These are phyloP conservation scores for Molossus alvarezi DNA, from an alignment of 2,797 vertebrate genomes.

Conservation along the genomic window DNA sequence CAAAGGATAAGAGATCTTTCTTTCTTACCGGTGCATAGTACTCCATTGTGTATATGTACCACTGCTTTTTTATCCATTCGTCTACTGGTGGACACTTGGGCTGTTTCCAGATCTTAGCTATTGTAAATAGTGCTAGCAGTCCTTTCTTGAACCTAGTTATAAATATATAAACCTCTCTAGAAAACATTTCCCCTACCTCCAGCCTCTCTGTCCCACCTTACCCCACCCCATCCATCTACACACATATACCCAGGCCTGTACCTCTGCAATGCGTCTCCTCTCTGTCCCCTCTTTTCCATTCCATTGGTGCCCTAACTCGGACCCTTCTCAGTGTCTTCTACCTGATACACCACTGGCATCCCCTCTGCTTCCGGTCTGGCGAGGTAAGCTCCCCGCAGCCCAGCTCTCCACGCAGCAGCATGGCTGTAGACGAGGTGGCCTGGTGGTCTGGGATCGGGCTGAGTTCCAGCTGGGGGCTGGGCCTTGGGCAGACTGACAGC, in stretches of 20 bases:
- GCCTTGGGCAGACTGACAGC: not conserved
- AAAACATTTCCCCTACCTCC: not conserved
- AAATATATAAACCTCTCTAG: not conserved
- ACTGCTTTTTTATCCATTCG: too few relatives aligned
- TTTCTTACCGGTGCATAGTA: too few relatives aligned
- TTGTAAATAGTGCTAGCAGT: too few relatives aligned
- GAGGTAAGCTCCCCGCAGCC: too few relatives aligned
- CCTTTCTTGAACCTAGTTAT: not conserved
- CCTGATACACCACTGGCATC: not conserved
- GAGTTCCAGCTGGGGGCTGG: not conserved
- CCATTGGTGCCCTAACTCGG: not conserved
- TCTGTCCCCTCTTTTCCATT: not conserved
- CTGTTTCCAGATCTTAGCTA: too few relatives aligned
- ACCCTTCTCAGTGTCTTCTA: not conserved
- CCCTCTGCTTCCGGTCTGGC: not conserved
- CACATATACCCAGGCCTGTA: not conserved
- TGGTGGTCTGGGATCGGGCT: not conserved
- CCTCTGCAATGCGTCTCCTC: not conserved
- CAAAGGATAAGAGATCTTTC: too few relatives aligned
- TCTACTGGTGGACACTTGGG: too few relatives aligned
- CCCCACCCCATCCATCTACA: not conserved
- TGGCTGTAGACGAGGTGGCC: not conserved
- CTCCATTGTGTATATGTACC: too few relatives aligned
- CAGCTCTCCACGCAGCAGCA: not conserved
- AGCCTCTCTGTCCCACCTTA: not conserved